Percentiles rank a stretch among this genome's conserved stretches.
These are phyloP conservation scores for Sandelia bainsii DNA, from an alignment of 2,797 vertebrate genomes.

Conservation along the genomic window DNA sequence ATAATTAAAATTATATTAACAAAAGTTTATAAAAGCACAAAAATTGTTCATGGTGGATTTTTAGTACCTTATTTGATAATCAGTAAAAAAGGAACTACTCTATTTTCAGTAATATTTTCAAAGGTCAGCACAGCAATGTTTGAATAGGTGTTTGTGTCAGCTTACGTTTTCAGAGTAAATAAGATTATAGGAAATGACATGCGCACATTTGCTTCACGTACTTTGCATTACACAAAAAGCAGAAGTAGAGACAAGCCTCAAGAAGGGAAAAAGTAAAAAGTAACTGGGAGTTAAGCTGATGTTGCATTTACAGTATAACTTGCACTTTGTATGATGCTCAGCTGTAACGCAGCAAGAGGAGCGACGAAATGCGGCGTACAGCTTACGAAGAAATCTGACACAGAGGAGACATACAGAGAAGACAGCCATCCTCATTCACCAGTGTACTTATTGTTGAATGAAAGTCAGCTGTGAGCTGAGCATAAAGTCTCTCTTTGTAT, in stretches of 20 bases:
- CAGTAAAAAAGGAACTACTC: too few relatives aligned
- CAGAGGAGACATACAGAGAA: constrained; percentile 6
- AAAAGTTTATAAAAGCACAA: too few relatives aligned
- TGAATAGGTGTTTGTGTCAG: neutral
- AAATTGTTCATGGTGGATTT: too few relatives aligned
- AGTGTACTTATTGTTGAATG: constrained; percentile 15
- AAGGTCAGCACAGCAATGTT: too few relatives aligned
- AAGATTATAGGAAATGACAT: neutral
- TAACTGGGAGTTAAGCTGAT: neutral
- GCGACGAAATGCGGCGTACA: neutral
- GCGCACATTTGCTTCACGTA: neutral
- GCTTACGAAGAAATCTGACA: neutral
- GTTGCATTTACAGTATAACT: neutral
- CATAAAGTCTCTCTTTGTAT: constrained; percentile 41
- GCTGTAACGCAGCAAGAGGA: neutral
- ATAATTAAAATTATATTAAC: too few relatives aligned
- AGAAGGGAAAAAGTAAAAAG: too few relatives aligned
- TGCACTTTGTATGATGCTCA: neutral
- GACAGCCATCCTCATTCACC: constrained; percentile 21
- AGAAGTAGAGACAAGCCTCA: neutral
- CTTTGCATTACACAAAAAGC: neutral
- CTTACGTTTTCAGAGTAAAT: neutral
- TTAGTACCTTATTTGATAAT: too few relatives aligned
- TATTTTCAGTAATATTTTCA: too few relatives aligned
- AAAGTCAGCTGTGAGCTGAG: constrained; percentile 34